Evolutionary conservation across 2,113 vertebrate species (phyloP).

Genomic region (Rhinolophus sinicus): DNA sequence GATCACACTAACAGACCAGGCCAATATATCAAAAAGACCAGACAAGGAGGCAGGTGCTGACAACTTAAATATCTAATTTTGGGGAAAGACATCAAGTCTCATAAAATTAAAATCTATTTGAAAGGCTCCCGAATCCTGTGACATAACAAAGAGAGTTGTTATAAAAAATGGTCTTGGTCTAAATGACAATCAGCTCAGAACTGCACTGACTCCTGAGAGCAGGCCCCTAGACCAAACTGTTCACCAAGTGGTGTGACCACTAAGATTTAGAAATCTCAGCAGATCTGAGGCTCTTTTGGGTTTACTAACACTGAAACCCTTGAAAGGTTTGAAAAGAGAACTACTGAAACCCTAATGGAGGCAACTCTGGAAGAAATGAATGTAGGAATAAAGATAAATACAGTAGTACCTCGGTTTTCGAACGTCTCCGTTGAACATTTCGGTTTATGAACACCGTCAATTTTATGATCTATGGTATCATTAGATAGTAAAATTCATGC

Average conservation of each 20-base stretch:
- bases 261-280: slow-evolving; percentile 45
- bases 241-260: background rate
- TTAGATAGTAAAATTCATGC: too few relatives aligned
- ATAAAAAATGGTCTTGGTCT: background rate
- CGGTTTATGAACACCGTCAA: too few relatives aligned
- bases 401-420: too few relatives aligned
- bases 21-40: slow-evolving; percentile 12
- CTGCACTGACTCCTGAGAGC: background rate
- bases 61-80: slow-evolving; percentile 39
- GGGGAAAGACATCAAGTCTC: background rate
- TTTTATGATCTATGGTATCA: too few relatives aligned
- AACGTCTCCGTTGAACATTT: too few relatives aligned
- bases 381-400: slow-evolving; percentile 36
- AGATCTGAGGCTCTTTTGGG: slow-evolving; percentile 1
- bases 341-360: background rate
- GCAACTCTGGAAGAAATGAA: slow-evolving; percentile 51
- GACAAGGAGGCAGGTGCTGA: background rate
- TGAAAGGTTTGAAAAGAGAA: slow-evolving; percentile 41
- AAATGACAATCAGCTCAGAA: slow-evolving; percentile 40
- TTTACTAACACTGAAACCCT: slow-evolving; percentile 18
- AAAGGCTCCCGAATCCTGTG: slow-evolving; percentile 7
- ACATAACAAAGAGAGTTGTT: slow-evolving; percentile 31
- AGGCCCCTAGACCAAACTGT: background rate
- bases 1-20: slow-evolving; percentile 7
- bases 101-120: slow-evolving; percentile 43